Evolutionary conservation across 1,140 invertebrate genomes (phyloP).

Genomic region (Hypsibius dujardini): DNA sequence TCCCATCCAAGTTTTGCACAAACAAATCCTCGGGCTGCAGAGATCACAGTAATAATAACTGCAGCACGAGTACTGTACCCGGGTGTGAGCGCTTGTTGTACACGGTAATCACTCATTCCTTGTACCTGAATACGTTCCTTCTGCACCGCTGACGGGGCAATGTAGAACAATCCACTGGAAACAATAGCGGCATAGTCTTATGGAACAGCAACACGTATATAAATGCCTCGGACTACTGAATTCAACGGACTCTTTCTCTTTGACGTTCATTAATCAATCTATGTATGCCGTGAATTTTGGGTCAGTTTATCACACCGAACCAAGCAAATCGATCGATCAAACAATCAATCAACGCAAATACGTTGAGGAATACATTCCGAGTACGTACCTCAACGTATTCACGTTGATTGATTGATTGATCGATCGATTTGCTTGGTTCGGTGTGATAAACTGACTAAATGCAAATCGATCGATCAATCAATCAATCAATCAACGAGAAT

Average conservation of each 20-base stretch:
- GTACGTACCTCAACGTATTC: no score
- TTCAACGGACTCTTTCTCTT: no score
- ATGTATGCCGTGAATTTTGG: no score
- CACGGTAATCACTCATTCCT: conserved; percentile 23
- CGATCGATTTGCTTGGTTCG: no score
- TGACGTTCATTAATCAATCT: no score
- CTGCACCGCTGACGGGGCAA: conserved; percentile 91
- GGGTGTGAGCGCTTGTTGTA: conserved; percentile 8
- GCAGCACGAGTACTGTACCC: conserved; percentile 28
- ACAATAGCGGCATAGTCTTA: conserved; percentile 8
- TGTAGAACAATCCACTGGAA: conserved; percentile 70
- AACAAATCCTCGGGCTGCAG: conserved; percentile 61
- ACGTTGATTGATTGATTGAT: no score
- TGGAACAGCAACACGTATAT: background rate
- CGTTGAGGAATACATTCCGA: no score
- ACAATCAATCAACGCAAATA: no score
- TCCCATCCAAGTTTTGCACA: conserved; percentile 63
- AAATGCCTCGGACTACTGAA: no score
- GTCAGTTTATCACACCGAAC: no score
- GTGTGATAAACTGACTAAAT: no score
- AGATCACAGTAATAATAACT: conserved; percentile 20
- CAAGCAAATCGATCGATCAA: no score
- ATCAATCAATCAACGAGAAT: conserved; percentile 39
- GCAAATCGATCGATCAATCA: conserved; percentile 17
- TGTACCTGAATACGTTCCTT: conserved; percentile 59